Base-by-base conservation (phyloP, 2,797 vertebrate genomes). In the Orientallactaga sibirica region DNA sequence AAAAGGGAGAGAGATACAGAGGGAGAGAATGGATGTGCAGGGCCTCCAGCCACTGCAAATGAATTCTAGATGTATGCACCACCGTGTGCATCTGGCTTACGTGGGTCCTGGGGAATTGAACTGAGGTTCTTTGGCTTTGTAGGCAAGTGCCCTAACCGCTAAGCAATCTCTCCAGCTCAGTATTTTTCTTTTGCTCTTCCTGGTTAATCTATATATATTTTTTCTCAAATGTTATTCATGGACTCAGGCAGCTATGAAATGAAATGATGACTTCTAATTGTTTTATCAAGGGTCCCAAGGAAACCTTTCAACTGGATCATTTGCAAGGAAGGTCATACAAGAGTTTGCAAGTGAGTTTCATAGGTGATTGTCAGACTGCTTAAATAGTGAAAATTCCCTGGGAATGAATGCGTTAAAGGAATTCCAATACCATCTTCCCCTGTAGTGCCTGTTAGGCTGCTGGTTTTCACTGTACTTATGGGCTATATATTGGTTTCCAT, bases 281-380 rank as follows among this genome's bases (percentile, higher is more conserved):
- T 94, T 86, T 19, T 15, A 75, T 61, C 22, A 93, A 93, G 67
- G 75, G 20, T 62, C n/a, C 75, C 24, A 58, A 90, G 33, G 22
- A 27, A 79, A 85, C 19, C 84, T 24, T 61, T 58, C 12, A 90
- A 48, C 15, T 67, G 58, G 67, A 67, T 27, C 27, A 48, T 93
- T 74, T 67, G 33, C 61, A 86, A 52, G 55, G 66, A 16, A 76
- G 78, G 71, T 75, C 78, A 88, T 48, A 70, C 67, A 81, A 87
- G 62, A 73, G 48, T 15, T 79, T 79, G 20, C 19, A 79, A 61
- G n/a, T 67, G 22, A 22, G 22, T 83, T 52, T 84, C 81, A 48
- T 7, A 33, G 15, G 18, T 62, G 67, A 76, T 84, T 61, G 67
- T 37, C 62, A 18, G 71, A 58, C n/a, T 77, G 10, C 48, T 85